phyloP scores from a whole-genome alignment of 2,797 vertebrate species.

The Ctenochaetus hawaiiensis region DNA sequence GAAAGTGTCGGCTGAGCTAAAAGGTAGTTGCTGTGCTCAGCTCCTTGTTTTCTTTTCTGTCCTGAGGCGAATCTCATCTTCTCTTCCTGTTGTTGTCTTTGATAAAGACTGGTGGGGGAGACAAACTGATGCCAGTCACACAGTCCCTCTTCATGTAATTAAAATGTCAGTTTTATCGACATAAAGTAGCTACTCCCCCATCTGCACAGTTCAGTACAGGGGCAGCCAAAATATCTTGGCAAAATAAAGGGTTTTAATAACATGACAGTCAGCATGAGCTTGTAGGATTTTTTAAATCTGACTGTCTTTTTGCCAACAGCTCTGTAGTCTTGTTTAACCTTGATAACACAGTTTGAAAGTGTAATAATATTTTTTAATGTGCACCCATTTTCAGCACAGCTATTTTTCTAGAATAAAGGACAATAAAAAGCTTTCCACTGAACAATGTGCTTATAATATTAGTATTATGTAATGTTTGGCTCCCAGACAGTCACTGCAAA shows the following conservation, averaged over 20 bases:
- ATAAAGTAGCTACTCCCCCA: slow-evolving; percentile 53
- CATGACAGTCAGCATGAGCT: slow-evolving; percentile 37
- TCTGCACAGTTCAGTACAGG: slow-evolving; percentile 55
- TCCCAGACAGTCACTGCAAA: slow-evolving; percentile 19
- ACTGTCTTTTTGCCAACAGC: slow-evolving; percentile 9
- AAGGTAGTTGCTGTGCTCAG: slow-evolving; percentile 53
- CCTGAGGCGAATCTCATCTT: slow-evolving; percentile 45
- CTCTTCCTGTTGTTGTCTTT: slow-evolving; percentile 47
- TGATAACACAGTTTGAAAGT: slow-evolving; percentile 26
- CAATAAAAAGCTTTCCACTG: background rate
- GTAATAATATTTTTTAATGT: background rate
- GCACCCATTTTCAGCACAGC: background rate
- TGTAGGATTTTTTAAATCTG: slow-evolving; percentile 18
- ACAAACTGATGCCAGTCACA: slow-evolving; percentile 33
- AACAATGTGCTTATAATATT: slow-evolving; percentile 14
- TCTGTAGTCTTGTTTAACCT: slow-evolving; percentile 26
- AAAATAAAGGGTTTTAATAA: slow-evolving; percentile 62
- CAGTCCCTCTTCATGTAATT: slow-evolving; percentile 47
- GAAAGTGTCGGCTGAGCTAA: slow-evolving; percentile 57
- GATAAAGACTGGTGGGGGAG: slow-evolving; percentile 36
- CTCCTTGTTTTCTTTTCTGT: slow-evolving; percentile 40
- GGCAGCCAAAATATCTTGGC: slow-evolving; percentile 56
- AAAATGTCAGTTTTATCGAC: slow-evolving; percentile 64
- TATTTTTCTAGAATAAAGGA: background rate
- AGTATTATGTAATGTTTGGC: slow-evolving; percentile 7